Base-by-base conservation (phyloP, 2,888 invertebrate genomes). In the Amblyjoppa fuscipennis region DNA sequence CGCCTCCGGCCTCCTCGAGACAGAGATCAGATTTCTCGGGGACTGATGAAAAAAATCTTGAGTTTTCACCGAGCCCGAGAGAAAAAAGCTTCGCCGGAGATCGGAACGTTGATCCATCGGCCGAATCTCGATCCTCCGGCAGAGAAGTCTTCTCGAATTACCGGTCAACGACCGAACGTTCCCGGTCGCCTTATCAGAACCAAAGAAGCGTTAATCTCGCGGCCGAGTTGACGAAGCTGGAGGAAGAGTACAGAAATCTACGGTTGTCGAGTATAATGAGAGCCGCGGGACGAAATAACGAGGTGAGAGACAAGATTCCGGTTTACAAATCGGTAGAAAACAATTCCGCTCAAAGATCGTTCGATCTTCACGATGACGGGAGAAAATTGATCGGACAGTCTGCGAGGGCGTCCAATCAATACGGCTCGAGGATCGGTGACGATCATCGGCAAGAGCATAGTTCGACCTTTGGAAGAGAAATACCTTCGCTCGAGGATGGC, bases 241-340 rank as follows among this genome's bases (percentile, higher is more conserved):
- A 88, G 61, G 56, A 79, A 61, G 88, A 88, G 70, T 88, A 88
- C 79, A 84, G 85, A 74, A 75, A 86, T 49, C 77, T 78, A 74
- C 81, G 64, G n/a, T 45, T 34, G 49, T 83, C 83, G 69, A 82
- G 80, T 71, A 69, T 74, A n/a, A 75, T 71, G 68, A 74, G 51
- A 84, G 79, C 71, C 56, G 68, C 59, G 66, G 64, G 34, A 13
- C 61, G 71, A 64, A 70, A 74, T 9, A 45, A 68, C 49, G 61
- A 64, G n/a, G 51, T 41, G 49, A 64, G 59, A 13, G 66, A 75
- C 11, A 59, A 78, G 6, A 69, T 9, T 9, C n/a, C 13, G 16
- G 38, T n/a, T 9, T 1, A 51, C 16, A 73, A 51, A 41, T 38
- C 7, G 1, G n/a, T 61, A 25, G 59, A n/a, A 49, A 80, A 82